These are phyloP conservation scores for Eupithecia vulgata DNA, from an alignment of 2,888 invertebrate species.

Conservation along the genomic window DNA sequence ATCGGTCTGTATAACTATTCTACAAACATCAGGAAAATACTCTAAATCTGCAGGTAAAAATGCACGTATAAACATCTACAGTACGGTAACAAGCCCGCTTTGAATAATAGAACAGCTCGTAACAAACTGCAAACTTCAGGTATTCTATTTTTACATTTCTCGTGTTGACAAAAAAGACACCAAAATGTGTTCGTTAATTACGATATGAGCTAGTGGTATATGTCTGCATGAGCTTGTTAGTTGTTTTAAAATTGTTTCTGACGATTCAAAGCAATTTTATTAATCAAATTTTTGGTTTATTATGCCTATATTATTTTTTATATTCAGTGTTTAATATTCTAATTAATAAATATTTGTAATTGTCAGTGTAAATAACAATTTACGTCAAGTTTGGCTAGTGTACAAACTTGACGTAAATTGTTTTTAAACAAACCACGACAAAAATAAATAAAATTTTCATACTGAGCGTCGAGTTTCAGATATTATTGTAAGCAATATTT, in stretches of 20 bases:
- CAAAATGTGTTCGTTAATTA: not conserved
- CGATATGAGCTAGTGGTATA: too few relatives aligned
- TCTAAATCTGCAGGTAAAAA: not conserved
- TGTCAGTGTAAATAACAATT: too few relatives aligned
- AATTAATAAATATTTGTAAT: too few relatives aligned
- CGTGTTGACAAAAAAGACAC: not conserved
- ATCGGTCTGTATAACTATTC: not conserved
- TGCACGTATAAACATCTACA: not conserved
- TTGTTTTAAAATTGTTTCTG: not conserved
- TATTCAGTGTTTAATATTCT: too few relatives aligned
- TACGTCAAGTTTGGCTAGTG: too few relatives aligned
- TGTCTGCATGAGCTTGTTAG: not conserved
- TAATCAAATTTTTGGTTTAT: not conserved
- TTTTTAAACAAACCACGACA: too few relatives aligned
- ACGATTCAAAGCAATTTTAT: not conserved
- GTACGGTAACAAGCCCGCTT: slow-evolving; percentile 1
- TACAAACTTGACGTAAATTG: too few relatives aligned
- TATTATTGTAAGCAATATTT: too few relatives aligned
- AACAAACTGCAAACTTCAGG: not conserved
- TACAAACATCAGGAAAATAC: not conserved
- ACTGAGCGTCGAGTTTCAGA: too few relatives aligned
- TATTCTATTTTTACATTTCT: not conserved
- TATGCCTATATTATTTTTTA: too few relatives aligned
- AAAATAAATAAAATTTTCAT: too few relatives aligned
- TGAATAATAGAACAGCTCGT: not conserved